These are phyloP conservation scores for Mus caroli DNA, from an alignment of 2,797 vertebrate species.

Conservation along the genomic window DNA sequence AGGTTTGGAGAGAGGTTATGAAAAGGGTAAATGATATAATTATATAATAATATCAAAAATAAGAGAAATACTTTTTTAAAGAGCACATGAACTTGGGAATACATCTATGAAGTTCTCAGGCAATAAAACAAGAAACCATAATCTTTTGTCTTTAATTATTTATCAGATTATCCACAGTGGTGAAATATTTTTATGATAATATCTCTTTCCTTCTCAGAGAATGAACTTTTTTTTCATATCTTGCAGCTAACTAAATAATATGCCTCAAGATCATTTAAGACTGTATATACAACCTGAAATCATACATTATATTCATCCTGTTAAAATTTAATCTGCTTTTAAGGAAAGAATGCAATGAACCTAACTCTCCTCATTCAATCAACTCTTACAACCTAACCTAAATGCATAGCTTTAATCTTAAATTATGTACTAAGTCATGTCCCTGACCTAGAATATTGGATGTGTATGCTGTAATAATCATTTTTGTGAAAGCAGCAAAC, in stretches of 20 bases:
- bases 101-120: not conserved
- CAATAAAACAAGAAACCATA: not conserved
- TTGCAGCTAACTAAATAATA: not conserved
- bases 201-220: not conserved
- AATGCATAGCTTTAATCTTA: not conserved
- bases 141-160: not conserved
- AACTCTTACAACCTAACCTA: not conserved
- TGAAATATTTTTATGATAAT: not conserved
- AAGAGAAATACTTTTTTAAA: not conserved
- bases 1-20: not conserved
- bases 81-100: not conserved
- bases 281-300: not conserved
- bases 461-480: not conserved
- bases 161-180: not conserved
- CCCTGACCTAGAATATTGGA: not conserved
- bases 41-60: not conserved
- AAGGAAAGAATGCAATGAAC: not conserved
- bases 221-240: not conserved
- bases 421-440: not conserved
- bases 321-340: not conserved
- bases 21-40: not conserved
- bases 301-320: not conserved
- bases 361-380: not conserved
- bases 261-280: not conserved
- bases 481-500: not conserved